Percentiles rank a stretch among this genome's conserved stretches.
Evolutionary conservation across 1,140 invertebrate genomes (phyloP).

Genomic region (Drosophila nebulosa): DNA sequence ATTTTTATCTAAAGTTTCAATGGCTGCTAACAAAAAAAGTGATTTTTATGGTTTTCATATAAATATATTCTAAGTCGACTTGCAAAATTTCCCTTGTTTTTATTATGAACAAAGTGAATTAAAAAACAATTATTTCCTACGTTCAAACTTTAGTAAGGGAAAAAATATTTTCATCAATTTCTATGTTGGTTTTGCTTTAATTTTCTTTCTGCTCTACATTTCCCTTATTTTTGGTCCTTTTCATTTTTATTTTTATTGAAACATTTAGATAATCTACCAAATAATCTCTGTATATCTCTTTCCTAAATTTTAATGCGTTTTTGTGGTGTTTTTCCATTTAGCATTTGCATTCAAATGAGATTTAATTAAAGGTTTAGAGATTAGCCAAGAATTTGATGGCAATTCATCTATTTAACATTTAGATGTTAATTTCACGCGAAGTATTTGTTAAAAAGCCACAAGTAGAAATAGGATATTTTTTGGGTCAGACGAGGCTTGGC

Average conservation of each 20-base stretch:
- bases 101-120: too few species aligned
- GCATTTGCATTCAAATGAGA: conserved; percentile 6
- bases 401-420: conserved; percentile 13
- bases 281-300: background rate
- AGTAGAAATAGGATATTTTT: conserved; percentile 11
- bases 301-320: background rate
- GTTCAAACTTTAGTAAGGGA: too few species aligned
- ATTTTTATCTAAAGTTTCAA: too few species aligned
- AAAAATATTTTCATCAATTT: too few species aligned
- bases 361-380: conserved; percentile 24
- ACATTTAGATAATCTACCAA: background rate
- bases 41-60: too few species aligned
- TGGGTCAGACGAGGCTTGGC: conserved; percentile 5
- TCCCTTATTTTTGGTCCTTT: background rate
- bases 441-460: conserved; percentile 12
- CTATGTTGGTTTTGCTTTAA: too few species aligned
- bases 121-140: too few species aligned
- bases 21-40: too few species aligned
- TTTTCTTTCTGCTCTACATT: background rate
- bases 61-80: too few species aligned
- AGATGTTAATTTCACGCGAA: conserved; percentile 30
- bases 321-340: conserved; percentile 36
- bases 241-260: background rate
- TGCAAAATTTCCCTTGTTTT: too few species aligned
- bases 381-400: conserved; percentile 21